phyloP scores from a whole-genome alignment of 2,113 vertebrate genomes.

The Eolophus roseicapilla region DNA sequence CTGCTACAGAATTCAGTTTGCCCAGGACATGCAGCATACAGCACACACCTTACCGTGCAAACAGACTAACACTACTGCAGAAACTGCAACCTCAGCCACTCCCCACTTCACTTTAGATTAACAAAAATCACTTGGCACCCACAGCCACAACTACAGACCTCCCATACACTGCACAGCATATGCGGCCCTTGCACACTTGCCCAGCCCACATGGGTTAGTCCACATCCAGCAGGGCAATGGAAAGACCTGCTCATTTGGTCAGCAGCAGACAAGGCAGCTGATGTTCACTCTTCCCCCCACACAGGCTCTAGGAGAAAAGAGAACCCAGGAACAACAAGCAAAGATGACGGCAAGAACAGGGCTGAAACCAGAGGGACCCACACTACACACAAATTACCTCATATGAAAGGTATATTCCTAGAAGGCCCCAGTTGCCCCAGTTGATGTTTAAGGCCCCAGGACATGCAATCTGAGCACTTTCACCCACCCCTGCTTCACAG shows the following conservation, averaged over 20 bases:
- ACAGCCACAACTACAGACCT: not conserved
- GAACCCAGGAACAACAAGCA: not conserved
- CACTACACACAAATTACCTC: not conserved
- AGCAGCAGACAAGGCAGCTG: not conserved
- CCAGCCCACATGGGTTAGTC: rapidly evolving
- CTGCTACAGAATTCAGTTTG: not conserved
- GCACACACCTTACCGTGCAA: not conserved
- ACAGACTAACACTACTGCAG: not conserved
- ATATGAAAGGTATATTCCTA: not conserved
- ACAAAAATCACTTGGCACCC: not conserved
- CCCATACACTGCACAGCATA: rapidly evolving
- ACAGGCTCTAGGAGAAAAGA: not conserved
- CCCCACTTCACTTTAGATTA: not conserved
- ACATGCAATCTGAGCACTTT: not conserved
- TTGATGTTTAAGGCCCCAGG: not conserved
- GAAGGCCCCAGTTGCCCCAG: not conserved
- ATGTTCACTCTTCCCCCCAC: not conserved
- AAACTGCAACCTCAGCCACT: not conserved
- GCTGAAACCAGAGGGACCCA: not conserved
- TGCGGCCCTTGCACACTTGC: rapidly evolving
- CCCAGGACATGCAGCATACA: not conserved
- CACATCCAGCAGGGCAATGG: rapidly evolving
- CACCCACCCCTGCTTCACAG: not conserved
- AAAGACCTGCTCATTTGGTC: not conserved
- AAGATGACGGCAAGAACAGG: not conserved